Base-by-base conservation (phyloP, 37 sponge, comb jelly and placozoan genomes). In the Tethya wilhelma region DNA sequence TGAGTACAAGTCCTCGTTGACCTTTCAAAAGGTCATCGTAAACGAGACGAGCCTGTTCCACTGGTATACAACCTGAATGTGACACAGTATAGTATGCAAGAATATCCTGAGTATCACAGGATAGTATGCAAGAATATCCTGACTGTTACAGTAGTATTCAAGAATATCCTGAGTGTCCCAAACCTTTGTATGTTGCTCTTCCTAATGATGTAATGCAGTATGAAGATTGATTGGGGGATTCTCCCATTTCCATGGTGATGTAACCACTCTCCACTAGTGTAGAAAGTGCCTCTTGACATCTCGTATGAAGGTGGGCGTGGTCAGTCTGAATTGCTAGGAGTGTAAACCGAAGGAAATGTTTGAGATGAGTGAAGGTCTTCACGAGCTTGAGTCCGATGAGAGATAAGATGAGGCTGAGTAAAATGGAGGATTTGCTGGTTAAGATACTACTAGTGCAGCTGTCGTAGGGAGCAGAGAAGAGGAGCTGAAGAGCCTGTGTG, bases 391-490 rank as follows among this genome's bases (percentile, higher is more conserved):
- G 74, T 11, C 87, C 88, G 12, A 90, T 69, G 0, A 79, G 62
- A 31, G 84, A 60, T 6, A 96, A 75, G 25, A 96, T 56, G 33
- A 96, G 84, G 34, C 83, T 84, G 57, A 64, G 38, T 38, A 95
- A 55, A 6, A 70, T 46, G 17, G 38, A 22, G 1, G 40, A 14
- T 25, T 64, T 68, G 26, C 79, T 72, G 7, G 60, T 26, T 26
- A 85, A 77, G 7, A 95, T 69, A 31, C 83, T 79, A 45, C 95
- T 95, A n/a, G 26, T 43, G 79, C 95, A 95, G 25, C 53, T 53
- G 14, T 85, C 92, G 44, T 75, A 75, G 0, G 89, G 86, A 12
- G 82, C 70, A 23, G 84, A 76, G 60, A 94, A 60, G 17, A 94
- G 38, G n/a, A n/a, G n/a, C n/a, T n/a, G n/a, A n/a, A n/a, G n/a